Conservation (phyloP, 2,113 vertebrate species). For the Sebastes fasciatus region DNA sequence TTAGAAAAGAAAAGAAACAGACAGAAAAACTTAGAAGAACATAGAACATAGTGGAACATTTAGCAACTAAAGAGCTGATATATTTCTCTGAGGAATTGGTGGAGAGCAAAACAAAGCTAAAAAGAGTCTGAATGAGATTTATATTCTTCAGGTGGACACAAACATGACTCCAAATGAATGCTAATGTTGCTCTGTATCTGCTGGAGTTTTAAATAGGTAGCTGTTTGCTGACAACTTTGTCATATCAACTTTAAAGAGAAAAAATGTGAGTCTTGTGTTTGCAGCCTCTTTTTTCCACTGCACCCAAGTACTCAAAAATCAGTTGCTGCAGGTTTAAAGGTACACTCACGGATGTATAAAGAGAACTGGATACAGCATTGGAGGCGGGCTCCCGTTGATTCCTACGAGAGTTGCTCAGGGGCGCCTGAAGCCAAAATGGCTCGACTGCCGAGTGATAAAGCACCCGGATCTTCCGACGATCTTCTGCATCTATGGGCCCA, state of each 20-base stretch:
- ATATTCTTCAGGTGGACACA: constrained; percentile 1
- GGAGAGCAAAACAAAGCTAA: constrained; percentile 18
- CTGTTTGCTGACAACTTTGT: not conserved
- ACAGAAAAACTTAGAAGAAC: not conserved
- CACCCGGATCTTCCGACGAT: too few relatives aligned
- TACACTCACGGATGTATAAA: too few relatives aligned
- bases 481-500: too few relatives aligned
- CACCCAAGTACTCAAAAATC: not conserved
- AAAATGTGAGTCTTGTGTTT: too few relatives aligned
- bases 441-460: too few relatives aligned
- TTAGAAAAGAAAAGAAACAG: not conserved
- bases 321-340: not conserved
- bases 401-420: too few relatives aligned
- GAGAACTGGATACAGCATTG: too few relatives aligned
- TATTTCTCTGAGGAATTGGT: constrained; percentile 1
- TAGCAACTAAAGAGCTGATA: constrained; percentile 2
- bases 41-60: constrained; percentile 1
- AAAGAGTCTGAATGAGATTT: constrained; percentile 1
- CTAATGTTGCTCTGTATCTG: not conserved
- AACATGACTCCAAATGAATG: constrained; percentile 15
- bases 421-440: too few relatives aligned
- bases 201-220: constrained; percentile 3
- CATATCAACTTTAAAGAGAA: too few relatives aligned
- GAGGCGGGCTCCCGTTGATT: too few relatives aligned
- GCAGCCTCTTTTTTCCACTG: too few relatives aligned